Evolutionary conservation across 2,888 invertebrate species (phyloP), one percentile per base, ranked within the genome.

Genomic region (Homarus gammarus): DNA sequence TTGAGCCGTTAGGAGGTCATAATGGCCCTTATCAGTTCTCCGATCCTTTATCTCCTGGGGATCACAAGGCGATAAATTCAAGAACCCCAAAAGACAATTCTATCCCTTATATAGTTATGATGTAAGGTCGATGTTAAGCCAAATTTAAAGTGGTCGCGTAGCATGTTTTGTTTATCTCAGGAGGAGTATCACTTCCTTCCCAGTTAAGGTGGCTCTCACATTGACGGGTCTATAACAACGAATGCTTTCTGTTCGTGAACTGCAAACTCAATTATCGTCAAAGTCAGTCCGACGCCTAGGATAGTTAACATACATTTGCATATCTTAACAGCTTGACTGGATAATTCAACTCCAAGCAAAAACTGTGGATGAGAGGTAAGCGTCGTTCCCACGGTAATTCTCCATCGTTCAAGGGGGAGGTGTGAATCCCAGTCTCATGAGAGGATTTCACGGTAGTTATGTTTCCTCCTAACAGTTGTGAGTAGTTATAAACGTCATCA

Each of bases 241-340:
- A 44, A 12, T 2, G 56, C 15, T 18, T 56, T 56, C 56, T 56
- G 56, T 18, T 56, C 56, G 15, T 15, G 2, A 18, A 56, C 56
- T 64, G 64, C 64, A 64, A 64, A 64, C 64, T 64, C 27, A 64
- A 64, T 64, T 64, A 64, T 64, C 64, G 64, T 64, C 27, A 27
- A 27, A 64, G 64, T 64, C 27, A 64, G 27, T 27, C 64, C n/a
- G 27, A 27, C 64, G 27, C 27, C n/a, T 64, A 5, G 64, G 64
- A 64, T 64, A 64, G n/a, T 64, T 64, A 64, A 64, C 64, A 64
- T 64, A 64, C 10, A 64, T 64, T 64, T 64, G 64, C 64, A 64
- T 64, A 64, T 64, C 64, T 64, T 64, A 64, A 64, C 64, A 64
- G 27, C 64, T 64, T 64, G 64, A 64, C 27, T 27, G n/a, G 64